Evolutionary conservation across 2,888 invertebrate genomes (phyloP).

Genomic region (Drosophila melanosoma): DNA sequence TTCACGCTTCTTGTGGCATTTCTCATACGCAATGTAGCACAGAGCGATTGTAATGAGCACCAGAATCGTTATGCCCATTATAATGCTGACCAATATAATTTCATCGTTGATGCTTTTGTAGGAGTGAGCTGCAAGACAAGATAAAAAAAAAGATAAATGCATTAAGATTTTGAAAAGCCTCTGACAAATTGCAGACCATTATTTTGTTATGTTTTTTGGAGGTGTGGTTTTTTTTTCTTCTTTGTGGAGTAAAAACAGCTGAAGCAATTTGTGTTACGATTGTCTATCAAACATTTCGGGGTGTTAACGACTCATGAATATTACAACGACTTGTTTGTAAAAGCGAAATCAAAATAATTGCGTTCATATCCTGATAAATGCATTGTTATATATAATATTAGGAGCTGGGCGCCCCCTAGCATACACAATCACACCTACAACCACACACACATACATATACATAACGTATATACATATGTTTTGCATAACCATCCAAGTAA

Average conservation of each 20-base stretch:
- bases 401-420: conserved; percentile 25
- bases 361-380: conserved; percentile 54
- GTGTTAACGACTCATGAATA: conserved; percentile 52
- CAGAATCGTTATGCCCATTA: conserved; percentile 93
- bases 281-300: conserved; percentile 47
- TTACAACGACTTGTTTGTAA: conserved; percentile 32
- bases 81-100: conserved; percentile 94
- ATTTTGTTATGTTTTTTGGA: conserved; percentile 3
- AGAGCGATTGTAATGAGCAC: conserved; percentile 92
- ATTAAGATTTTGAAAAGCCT: conserved; percentile 29
- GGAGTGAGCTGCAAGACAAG: conserved; percentile 88
- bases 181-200: conserved; percentile 45
- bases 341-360: conserved; percentile 15
- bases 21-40: conserved; percentile 92
- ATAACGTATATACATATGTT: conserved; percentile 3
- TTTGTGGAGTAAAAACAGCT: conserved; percentile 25
- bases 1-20: conserved; percentile 89
- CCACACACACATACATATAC: conserved; percentile 14
- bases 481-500: conserved; percentile 15
- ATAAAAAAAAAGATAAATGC: conserved; percentile 39
- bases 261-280: conserved; percentile 4
- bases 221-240: neutral
- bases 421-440: conserved; percentile 4
- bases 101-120: conserved; percentile 94
- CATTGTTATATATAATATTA: conserved; percentile 54